Conservation (phyloP, 2,888 invertebrate species). For the Tortricodes alternella region DNA sequence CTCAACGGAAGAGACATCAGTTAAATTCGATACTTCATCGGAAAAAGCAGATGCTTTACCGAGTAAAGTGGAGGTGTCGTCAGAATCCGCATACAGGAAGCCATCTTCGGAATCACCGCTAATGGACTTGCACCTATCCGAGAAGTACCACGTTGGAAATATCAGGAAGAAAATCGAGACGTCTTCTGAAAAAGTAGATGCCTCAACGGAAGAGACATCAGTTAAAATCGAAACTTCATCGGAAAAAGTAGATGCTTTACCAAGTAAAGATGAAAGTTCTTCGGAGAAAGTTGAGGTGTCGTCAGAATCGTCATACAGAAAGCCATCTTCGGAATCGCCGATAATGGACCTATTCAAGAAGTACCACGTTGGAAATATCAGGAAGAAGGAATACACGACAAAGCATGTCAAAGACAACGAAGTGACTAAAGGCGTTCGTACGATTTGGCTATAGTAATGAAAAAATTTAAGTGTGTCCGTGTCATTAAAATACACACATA, state of each 20-base stretch:
- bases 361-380: conserved; percentile 71
- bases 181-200: conserved; percentile 37
- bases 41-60: conserved; percentile 29
- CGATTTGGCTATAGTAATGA: no score
- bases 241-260: no score
- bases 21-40: conserved; percentile 18
- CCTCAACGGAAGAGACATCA: conserved; percentile 50
- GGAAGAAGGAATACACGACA: conserved; percentile 68
- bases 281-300: neutral
- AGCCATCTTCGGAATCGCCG: conserved; percentile 34
- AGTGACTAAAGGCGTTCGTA: conserved; percentile 65
- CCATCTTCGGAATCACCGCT: conserved; percentile 38
- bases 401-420: conserved; percentile 71
- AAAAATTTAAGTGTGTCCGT: neutral
- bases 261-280: no score
- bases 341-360: conserved; percentile 61
- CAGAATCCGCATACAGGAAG: neutral
- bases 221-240: conserved; percentile 27
- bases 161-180: conserved; percentile 64
- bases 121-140: conserved; percentile 58
- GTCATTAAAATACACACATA: neutral
- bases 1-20: neutral
- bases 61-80: neutral
- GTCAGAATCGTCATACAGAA: conserved; percentile 38
- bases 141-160: conserved; percentile 70